Base-by-base conservation (phyloP, 2,797 vertebrate species). In the Tapera naevia region DNA sequence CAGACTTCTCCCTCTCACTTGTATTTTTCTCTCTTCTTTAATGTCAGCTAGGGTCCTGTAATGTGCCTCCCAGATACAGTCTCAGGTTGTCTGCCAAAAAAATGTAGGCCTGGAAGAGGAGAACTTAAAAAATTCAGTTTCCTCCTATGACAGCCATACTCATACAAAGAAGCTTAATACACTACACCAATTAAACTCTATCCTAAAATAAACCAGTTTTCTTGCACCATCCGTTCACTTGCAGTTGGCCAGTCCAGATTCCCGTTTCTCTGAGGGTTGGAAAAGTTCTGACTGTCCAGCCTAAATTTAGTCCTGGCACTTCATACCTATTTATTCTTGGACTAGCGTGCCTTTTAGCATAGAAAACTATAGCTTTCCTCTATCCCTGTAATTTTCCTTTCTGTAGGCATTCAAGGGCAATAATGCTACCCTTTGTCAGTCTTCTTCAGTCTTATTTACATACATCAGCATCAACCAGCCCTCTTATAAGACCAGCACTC, bases 21-120 rank as follows among this genome's bases (percentile, higher is more conserved):
- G 7, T 64, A 58, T 72, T 91, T 92, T 80, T 13, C 35, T 64
- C 73, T 86, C 45, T 51, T 76, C 76, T 73, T 93, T 81, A 84
- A 57, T 43, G 45, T 81, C 57, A 95, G 74, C 48, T 64, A 8
- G 1, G 50, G 60, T 79, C 71, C 83, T 91, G 83, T 84, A 80
- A 67, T 32, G 53, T 58, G 56, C 88, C 83, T 95, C 88, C 53
- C 83, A 93, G 64, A 93, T 66, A 76, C 15, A 89, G 74, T 56
- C 76, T 91, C 75, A 70, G 91, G 93, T 90, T 96, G 54, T 24
- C 83, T 94, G 93, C 88, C 95, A 95, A 88, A 88, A 62, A 58
- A 91, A 94, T 33, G 58, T 43, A 56, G 2, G 93, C 62, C 80
- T 86, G 64, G 16, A 83, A 94, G n/a, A 93, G 58, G 11, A 94